Conservation (phyloP, 2,888 invertebrate genomes). For the Pachliopta kotzebuea region DNA sequence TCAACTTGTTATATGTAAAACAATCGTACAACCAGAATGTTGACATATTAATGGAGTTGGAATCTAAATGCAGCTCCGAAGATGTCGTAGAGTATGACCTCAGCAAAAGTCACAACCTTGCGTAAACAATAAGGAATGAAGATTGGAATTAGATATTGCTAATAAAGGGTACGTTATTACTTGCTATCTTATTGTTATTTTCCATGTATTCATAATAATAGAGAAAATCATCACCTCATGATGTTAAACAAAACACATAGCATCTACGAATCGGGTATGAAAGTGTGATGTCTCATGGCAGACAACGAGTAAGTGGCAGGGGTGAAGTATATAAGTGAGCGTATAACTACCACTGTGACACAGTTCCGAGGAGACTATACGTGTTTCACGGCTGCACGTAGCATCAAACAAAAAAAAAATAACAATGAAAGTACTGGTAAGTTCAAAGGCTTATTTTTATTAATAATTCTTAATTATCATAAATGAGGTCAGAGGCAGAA, state of each 20-base stretch:
- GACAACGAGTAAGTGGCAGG: conserved; percentile 69
- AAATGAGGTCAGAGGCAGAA: conserved; percentile 15
- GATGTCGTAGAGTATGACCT: conserved; percentile 25
- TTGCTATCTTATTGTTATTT: conserved; percentile 18
- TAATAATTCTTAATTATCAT: conserved; percentile 24
- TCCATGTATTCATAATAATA: conserved; percentile 24
- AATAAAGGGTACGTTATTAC: conserved; percentile 18
- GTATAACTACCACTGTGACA: conserved; percentile 74
- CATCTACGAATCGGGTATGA: conserved; percentile 64
- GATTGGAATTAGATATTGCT: conserved; percentile 17
- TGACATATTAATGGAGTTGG: conserved; percentile 25
- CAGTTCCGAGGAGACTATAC: conserved; percentile 69
- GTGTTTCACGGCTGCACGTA: conserved; percentile 64
- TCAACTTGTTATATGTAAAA: conserved; percentile 8
- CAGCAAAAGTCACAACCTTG: conserved; percentile 27
- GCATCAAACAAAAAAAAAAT: conserved; percentile 49
- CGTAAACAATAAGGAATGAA: conserved; percentile 16
- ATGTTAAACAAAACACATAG: conserved; percentile 49
- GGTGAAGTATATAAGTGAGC: conserved; percentile 78
- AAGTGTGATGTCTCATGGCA: conserved; percentile 70
- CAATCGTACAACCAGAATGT: conserved; percentile 25
- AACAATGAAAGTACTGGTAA: conserved; percentile 76
- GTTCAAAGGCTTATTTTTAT: conserved; percentile 49
- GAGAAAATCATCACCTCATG: conserved; percentile 45
- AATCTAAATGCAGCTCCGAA: conserved; percentile 22